A percentile compares a stretch with the other conserved stretches of the same genome.
Evolutionary conservation across 2,888 invertebrate genomes (phyloP).

Genomic region (Apodemia zela): DNA sequence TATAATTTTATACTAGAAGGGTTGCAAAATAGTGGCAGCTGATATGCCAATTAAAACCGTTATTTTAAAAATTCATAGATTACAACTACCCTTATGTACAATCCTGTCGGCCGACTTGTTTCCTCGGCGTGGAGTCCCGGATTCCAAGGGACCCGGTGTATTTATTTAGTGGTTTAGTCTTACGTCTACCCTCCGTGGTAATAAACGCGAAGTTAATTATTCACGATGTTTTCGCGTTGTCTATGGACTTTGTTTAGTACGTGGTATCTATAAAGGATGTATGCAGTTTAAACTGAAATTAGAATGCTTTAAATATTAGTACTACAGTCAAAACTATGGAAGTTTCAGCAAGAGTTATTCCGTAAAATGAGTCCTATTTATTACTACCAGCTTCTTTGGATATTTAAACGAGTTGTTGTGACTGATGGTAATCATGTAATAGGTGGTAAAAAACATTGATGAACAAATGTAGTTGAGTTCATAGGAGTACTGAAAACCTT

Average conservation of each 20-base stretch:
- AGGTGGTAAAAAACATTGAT: too few species aligned
- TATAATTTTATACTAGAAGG: not conserved
- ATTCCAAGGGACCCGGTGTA: slow-evolving; percentile 39
- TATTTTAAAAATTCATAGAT: not conserved
- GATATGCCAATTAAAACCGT: not conserved
- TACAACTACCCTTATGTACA: slow-evolving; percentile 6
- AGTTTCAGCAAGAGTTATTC: not conserved
- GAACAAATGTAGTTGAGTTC: too few species aligned
- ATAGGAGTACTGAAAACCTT: too few species aligned
- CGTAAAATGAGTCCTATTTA: too few species aligned
- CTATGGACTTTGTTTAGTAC: slow-evolving; percentile 31
- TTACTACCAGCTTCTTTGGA: too few species aligned
- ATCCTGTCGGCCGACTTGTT: slow-evolving; percentile 35
- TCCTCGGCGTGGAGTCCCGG: slow-evolving; percentile 31
- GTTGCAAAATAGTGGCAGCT: not conserved
- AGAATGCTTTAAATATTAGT: not conserved
- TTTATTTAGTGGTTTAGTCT: slow-evolving; percentile 56
- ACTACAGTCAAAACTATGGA: not conserved
- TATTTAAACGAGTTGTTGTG: too few species aligned
- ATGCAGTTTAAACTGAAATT: slow-evolving; percentile 19
- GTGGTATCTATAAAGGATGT: slow-evolving; percentile 12
- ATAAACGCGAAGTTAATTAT: slow-evolving; percentile 31
- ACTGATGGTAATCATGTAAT: too few species aligned
- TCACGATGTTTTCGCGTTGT: slow-evolving; percentile 28
- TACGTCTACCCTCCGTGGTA: slow-evolving; percentile 36